Conservation (phyloP, 2,113 vertebrate genomes). For the Lampris megalopsis region DNA sequence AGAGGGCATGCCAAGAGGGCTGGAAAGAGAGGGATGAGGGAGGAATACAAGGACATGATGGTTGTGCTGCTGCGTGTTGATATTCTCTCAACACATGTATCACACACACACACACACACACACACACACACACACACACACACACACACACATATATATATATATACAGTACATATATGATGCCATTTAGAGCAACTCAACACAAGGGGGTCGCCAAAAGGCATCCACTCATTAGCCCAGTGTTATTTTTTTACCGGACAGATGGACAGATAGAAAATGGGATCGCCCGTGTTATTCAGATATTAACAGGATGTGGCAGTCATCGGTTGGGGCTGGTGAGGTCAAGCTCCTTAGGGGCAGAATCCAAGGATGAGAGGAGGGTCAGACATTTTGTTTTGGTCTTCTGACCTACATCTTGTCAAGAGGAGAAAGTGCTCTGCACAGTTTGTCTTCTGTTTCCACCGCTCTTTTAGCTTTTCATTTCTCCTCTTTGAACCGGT, state of each 20-base stretch:
- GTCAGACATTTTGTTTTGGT: constrained; percentile 43
- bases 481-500: neutral
- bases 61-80: constrained; percentile 33
- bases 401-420: constrained; percentile 17
- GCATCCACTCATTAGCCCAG: constrained; percentile 54
- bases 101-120: neutral
- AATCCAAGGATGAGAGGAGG: constrained; percentile 53
- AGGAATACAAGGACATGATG: constrained; percentile 46
- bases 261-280: constrained; percentile 29
- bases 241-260: constrained; percentile 23
- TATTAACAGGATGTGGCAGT: constrained; percentile 14
- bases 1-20: neutral
- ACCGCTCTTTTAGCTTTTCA: neutral
- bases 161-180: neutral
- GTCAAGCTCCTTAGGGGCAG: constrained; percentile 47
- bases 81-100: constrained; percentile 13
- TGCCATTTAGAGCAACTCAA: constrained; percentile 27
- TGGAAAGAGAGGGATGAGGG: constrained; percentile 14
- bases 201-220: constrained; percentile 35
- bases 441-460: constrained; percentile 1
- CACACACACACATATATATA: neutral
- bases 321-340: constrained; percentile 41
- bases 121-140: neutral
- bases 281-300: constrained; percentile 17
- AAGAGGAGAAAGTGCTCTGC: constrained; percentile 12